phyloP scores from a whole-genome alignment of 2,888 invertebrate genomes.

The Trachelus tabidus region DNA sequence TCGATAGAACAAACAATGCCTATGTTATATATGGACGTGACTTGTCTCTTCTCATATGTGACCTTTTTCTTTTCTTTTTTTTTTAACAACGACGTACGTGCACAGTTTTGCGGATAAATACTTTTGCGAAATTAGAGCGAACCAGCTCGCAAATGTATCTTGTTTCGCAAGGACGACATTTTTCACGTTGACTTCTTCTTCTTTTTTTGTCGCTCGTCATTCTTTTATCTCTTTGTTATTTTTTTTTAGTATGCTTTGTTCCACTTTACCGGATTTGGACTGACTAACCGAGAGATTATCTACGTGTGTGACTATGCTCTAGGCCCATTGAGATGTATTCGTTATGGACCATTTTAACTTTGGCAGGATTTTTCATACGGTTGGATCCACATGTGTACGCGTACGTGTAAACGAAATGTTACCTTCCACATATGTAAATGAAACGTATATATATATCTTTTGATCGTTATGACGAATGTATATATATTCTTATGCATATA shows the following conservation, averaged over 20 bases:
- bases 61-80: not conserved
- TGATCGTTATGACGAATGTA: not conserved
- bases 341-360: not conserved
- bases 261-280: not conserved
- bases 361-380: not conserved
- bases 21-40: not conserved
- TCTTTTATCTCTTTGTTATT: not conserved
- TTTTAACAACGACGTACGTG: not conserved
- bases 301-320: not conserved
- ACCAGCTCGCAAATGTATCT: not conserved
- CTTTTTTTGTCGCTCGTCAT: not conserved
- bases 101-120: not conserved
- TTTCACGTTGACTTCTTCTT: conserved; percentile 2
- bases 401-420: conserved; percentile 4
- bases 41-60: not conserved
- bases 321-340: not conserved
- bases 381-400: not conserved
- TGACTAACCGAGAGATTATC: not conserved
- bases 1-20: not conserved
- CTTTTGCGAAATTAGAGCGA: not conserved
- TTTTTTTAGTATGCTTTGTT: not conserved
- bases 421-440: conserved; percentile 23
- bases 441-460: conserved; percentile 10
- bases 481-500: conserved; percentile 9
- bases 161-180: not conserved